Evolutionary conservation across 2,888 invertebrate genomes (phyloP).

Genomic region (Parnassius smintheus): DNA sequence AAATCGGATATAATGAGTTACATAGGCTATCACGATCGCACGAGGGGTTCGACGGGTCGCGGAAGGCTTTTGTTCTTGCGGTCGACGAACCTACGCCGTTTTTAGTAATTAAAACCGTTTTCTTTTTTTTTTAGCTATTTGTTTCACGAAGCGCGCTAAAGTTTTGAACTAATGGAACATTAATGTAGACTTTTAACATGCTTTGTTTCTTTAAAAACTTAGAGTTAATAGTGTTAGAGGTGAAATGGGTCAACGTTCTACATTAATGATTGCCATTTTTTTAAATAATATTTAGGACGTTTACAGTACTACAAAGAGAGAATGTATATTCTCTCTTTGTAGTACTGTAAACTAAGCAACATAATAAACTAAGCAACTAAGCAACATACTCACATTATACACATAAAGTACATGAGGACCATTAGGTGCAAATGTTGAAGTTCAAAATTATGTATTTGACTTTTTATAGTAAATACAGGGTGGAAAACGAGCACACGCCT

Average conservation of each 20-base stretch:
- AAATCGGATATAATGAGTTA: slow-evolving; percentile 70
- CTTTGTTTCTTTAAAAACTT: slow-evolving; percentile 33
- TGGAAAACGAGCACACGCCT: too few species aligned
- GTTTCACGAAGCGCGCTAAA: slow-evolving; percentile 30
- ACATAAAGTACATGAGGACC: too few species aligned
- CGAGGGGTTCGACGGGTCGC: slow-evolving; percentile 52
- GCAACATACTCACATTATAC: too few species aligned
- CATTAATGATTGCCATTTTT: too few species aligned
- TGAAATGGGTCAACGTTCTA: slow-evolving; percentile 16
- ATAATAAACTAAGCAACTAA: too few species aligned
- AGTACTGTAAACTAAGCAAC: too few species aligned
- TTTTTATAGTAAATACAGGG: too few species aligned
- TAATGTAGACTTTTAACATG: slow-evolving; percentile 35
- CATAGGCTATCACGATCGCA: slow-evolving; percentile 57
- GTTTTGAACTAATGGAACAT: slow-evolving; percentile 39
- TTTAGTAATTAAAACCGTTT: slow-evolving; percentile 62
- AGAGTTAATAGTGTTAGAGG: slow-evolving; percentile 19
- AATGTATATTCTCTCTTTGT: too few species aligned
- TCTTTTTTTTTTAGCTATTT: slow-evolving; percentile 46
- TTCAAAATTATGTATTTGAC: too few species aligned
- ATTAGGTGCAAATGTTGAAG: too few species aligned
- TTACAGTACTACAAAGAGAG: too few species aligned
- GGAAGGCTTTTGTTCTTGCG: slow-evolving; percentile 60
- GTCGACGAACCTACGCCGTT: slow-evolving; percentile 51
- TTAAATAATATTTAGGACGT: too few species aligned